Evolutionary conservation across 2,113 vertebrate species (phyloP), one percentile per base, ranked within the genome.

Genomic region (Haemorhous mexicanus): DNA sequence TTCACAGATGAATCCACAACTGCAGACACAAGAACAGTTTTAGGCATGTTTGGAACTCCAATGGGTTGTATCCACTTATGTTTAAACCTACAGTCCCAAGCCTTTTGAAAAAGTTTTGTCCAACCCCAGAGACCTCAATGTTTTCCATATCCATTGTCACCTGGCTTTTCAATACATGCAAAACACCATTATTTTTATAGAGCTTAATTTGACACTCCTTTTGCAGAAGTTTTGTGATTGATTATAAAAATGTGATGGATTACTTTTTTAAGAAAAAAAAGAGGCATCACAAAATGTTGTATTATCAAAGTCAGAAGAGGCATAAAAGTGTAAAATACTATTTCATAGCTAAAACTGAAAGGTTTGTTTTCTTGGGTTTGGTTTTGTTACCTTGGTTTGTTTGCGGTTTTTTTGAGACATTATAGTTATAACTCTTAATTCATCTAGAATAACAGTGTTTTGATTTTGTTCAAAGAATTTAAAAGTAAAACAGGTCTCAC

Each of bases 41-140:
- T 39, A 39, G 6, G 3, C 21, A 49, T 41, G 16, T 66, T 77
- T 80, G 61, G 26, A 77, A 19, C 2, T 37, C 49, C 7, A 7
- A 24, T 67, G 33, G 3, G 11, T 43, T 63, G 18, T 37, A 87
- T 10, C 7, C 18, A 39, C 7, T 22, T 70, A 27, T 4, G 2
- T 55, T 78, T 78, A 81, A 67, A 78, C 22, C 5, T 63, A 14
- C 2, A 30, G 1, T 26, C 27, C 20, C 18, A 70, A 59, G 2
- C 2, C 16, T 2, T 73, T 74, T 63, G 20, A 74, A 47, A 3
- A 53, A 10, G 2, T 74, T 15, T 90, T 77, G 27, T 15, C 18
- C 27, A 82, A 2, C 7, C 13, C 16, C 39, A 5, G 16, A 50
- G 35, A 67, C 15, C 10, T 14, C 1, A 0, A 4, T 43, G 4